Percentiles rank a stretch among this genome's conserved stretches.
These are phyloP conservation scores for Gadus macrocephalus DNA, from an alignment of 2,113 vertebrate genomes.

Conservation along the genomic window DNA sequence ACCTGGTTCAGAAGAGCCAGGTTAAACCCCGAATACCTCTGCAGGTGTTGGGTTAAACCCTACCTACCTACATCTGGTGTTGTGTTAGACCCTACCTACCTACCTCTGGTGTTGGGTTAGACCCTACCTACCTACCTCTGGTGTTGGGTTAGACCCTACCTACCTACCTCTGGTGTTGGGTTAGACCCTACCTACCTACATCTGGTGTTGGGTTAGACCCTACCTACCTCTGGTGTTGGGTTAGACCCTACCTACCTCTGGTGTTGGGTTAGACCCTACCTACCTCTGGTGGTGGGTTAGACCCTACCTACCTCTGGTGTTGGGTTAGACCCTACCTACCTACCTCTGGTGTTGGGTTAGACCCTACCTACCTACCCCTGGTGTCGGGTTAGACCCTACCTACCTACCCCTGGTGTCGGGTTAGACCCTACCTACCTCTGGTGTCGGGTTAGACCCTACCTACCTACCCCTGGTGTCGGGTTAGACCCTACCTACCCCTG, in stretches of 20 bases:
- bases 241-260: constrained; percentile 72
- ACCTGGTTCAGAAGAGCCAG: no score
- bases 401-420: constrained; percentile 70
- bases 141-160: background rate
- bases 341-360: background rate
- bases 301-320: no score
- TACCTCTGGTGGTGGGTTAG: constrained; percentile 70
- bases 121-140: constrained; percentile 72
- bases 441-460: no score
- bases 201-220: background rate
- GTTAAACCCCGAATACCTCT: no score
- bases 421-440: no score
- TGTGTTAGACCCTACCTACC: no score
- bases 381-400: background rate
- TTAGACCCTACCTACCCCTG: constrained; percentile 72
- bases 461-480: background rate
- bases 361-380: constrained; percentile 72
- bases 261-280: background rate
- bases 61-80: no score
- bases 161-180: constrained; percentile 65
- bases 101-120: background rate
- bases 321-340: no score
- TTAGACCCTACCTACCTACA: no score
- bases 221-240: no score
- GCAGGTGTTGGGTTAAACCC: no score